Percentiles rank a stretch among this genome's conserved stretches.
phyloP scores from a whole-genome alignment of 2,888 invertebrate species.

The Pollenia griseotomentosa region DNA sequence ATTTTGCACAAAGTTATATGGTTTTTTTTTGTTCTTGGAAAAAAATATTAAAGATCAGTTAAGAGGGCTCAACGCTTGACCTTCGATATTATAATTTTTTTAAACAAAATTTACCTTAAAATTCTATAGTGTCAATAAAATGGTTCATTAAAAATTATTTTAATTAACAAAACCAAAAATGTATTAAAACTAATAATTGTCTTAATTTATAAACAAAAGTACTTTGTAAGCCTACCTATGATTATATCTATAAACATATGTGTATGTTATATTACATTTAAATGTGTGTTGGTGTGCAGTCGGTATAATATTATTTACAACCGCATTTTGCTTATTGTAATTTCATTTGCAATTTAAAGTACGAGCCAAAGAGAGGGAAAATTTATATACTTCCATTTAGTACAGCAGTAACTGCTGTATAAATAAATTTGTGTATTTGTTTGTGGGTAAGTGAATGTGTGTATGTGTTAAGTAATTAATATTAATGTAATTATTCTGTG shows the following conservation, averaged over 20 bases:
- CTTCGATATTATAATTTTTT: too few relatives aligned
- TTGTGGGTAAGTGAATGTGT: background rate
- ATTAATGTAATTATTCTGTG: conserved; percentile 79
- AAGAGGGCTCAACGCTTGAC: too few relatives aligned
- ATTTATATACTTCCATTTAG: background rate
- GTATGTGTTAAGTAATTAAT: conserved; percentile 78
- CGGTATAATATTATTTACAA: conserved; percentile 40
- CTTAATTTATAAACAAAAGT: conserved; percentile 33
- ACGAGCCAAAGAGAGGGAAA: background rate
- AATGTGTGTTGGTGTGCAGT: conserved; percentile 5
- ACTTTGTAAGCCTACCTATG: background rate
- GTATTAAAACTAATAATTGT: conserved; percentile 18
- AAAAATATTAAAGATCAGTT: too few relatives aligned
- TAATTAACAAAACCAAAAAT: conserved; percentile 7
- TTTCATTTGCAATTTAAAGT: conserved; percentile 54
- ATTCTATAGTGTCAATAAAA: background rate
- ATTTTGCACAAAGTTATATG: too few relatives aligned
- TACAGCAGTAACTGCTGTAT: background rate
- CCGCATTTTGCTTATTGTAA: conserved; percentile 57
- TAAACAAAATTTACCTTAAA: background rate
- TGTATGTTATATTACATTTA: background rate
- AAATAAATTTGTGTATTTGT: conserved; percentile 15
- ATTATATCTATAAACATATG: background rate
- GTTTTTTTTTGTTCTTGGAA: too few relatives aligned
- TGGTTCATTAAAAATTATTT: conserved; percentile 5